Conservation (phyloP, 2,888 invertebrate species). For the Andrena marginata region DNA sequence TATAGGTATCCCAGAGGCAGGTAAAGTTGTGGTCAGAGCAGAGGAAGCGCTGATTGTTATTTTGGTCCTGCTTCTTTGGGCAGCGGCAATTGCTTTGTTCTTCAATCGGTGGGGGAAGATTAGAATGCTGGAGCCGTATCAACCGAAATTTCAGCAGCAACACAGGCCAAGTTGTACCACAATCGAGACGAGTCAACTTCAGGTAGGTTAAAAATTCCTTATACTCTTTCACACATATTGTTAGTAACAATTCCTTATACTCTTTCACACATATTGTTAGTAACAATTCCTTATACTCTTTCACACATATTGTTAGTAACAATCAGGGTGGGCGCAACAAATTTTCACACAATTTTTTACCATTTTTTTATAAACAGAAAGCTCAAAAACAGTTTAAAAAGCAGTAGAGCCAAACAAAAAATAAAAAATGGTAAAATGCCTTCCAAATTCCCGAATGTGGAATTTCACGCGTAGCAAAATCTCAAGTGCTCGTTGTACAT, state of each 20-base stretch:
- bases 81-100: conserved; percentile 94
- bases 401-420: too few relatives aligned
- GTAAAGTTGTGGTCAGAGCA: conserved; percentile 91
- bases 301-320: too few relatives aligned
- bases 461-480: too few relatives aligned
- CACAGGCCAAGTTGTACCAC: conserved; percentile 88
- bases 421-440: too few relatives aligned
- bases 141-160: conserved; percentile 95
- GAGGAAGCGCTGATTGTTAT: conserved; percentile 94
- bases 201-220: conserved; percentile 68
- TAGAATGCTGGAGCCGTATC: conserved; percentile 95
- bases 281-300: neutral
- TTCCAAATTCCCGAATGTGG: too few relatives aligned
- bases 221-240: neutral
- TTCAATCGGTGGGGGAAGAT: conserved; percentile 98
- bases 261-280: neutral
- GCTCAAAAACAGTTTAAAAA: too few relatives aligned
- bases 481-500: too few relatives aligned
- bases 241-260: neutral
- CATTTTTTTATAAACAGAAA: too few relatives aligned
- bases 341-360: too few relatives aligned
- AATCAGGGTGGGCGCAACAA: too few relatives aligned
- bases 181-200: conserved; percentile 76
- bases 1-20: conserved; percentile 70
- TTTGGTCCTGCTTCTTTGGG: conserved; percentile 93